These are phyloP conservation scores for Rhincodon typus DNA, from an alignment of 2,797 vertebrate species.

Conservation along the genomic window DNA sequence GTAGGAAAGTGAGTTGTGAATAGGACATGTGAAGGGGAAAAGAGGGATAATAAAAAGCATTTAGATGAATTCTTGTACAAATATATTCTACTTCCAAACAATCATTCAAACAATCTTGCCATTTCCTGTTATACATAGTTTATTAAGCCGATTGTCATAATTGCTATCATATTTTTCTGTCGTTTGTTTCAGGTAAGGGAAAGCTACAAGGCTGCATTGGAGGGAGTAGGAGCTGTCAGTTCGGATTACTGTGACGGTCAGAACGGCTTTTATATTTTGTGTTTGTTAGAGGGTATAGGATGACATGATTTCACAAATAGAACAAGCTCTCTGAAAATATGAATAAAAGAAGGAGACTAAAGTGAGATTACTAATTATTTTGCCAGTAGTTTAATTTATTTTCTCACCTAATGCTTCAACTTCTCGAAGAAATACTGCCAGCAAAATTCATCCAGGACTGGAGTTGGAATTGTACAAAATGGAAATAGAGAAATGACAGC, in stretches of 20 bases:
- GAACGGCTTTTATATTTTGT: conserved; percentile 17
- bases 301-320: not conserved
- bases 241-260: not conserved
- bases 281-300: conserved; percentile 11
- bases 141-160: conserved; percentile 37
- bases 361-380: not conserved
- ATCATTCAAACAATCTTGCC: not conserved
- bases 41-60: not conserved
- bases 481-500: not conserved
- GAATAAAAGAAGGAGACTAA: too few relatives aligned
- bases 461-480: not conserved
- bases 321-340: not conserved
- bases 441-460: conserved; percentile 22
- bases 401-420: not conserved
- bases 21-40: too few relatives aligned
- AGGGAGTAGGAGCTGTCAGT: conserved; percentile 30
- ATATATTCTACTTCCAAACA: not conserved
- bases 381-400: too few relatives aligned
- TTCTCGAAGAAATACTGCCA: conserved; percentile 9
- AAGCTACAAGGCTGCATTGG: conserved; percentile 32
- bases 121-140: not conserved
- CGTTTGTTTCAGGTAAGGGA: conserved; percentile 27
- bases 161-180: conserved; percentile 36
- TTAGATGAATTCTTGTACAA: conserved; percentile 8
- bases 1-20: too few relatives aligned